Evolutionary conservation across 2,888 invertebrate species (phyloP).

Genomic region (Lochmaea crataegi): DNA sequence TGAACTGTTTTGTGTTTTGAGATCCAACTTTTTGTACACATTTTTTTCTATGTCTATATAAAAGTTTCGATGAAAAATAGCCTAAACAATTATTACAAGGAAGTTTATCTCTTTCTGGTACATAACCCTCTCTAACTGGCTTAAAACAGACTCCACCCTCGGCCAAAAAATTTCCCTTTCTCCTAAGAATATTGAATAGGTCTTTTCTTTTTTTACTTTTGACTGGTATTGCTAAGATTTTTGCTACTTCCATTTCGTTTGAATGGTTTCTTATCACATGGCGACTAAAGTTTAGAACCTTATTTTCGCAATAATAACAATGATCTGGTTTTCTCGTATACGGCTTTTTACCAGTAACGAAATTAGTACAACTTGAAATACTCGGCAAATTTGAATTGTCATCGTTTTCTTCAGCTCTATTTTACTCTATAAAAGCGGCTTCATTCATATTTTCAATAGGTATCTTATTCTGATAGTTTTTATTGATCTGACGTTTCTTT

Average conservation of each 20-base stretch:
- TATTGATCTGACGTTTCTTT: neutral
- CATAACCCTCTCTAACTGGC: constrained; percentile 15
- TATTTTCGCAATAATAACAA: no score
- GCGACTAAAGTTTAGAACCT: constrained; percentile 33
- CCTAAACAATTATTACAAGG: constrained; percentile 38
- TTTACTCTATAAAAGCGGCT: no score
- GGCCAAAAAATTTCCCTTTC: constrained; percentile 31
- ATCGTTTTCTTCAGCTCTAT: neutral
- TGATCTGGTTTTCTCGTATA: constrained; percentile 20
- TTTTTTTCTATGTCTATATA: constrained; percentile 35
- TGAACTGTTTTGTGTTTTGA: neutral
- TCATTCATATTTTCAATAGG: neutral
- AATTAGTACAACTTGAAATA: neutral
- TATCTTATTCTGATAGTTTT: neutral
- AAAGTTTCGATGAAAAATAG: constrained; percentile 37
- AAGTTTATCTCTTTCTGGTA: constrained; percentile 4
- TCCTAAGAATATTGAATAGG: constrained; percentile 20
- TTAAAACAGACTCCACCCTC: constrained; percentile 2
- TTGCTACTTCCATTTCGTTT: constrained; percentile 29
- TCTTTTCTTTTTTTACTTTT: constrained; percentile 28
- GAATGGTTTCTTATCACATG: constrained; percentile 33
- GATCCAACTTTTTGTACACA: constrained; percentile 19
- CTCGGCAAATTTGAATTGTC: neutral
- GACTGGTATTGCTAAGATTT: constrained; percentile 26
- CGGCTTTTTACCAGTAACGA: neutral